Evolutionary conservation across 1,140 invertebrate genomes (phyloP), one percentile per base, ranked within the genome.

Genomic region (Drosophila mayri): DNA sequence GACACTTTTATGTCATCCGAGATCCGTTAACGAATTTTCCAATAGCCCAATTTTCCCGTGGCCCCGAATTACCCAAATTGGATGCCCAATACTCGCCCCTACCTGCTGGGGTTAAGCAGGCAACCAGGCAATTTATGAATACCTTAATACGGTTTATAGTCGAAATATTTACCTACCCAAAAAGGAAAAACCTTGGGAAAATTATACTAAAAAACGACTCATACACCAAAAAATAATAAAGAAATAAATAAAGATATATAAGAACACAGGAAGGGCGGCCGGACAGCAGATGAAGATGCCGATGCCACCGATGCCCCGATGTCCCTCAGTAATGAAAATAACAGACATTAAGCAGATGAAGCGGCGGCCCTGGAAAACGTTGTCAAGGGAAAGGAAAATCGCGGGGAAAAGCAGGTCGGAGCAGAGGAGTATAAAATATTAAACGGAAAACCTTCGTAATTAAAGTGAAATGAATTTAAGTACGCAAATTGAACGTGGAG

Each of bases 401-500:
- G 52, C 32, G 8, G 54, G 30, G 44, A 46, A 22, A 16, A 8
- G 20, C 9, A 16, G 57, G 63, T 43, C 46, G 40, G 25, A 54
- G 62, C 67, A n/a, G 43, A 40, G 37, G 40, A 66, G 58, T 74
- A 88, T 88, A 83, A 90, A 88, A 90, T 88, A 90, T 88, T 90
- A 90, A 84, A 88, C 73, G 77, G 85, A 84, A 88, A 90, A 88
- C 84, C 84, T 88, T 78, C 76, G 84, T 88, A 90, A 88, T 88
- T 88, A 88, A 90, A 88, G 85, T 90, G 85, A 90, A 88, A 88
- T 90, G 85, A 88, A 88, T 88, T 88, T 88, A 88, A 90, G 85
- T 84, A 90, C 84, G 78, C 85, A 88, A 88, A 88, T 88, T 88
- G 77, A 90, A 88, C 84, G 84, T 62, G 38, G 81, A 80, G 79